Evolutionary conservation across 2,888 invertebrate genomes (phyloP).

Genomic region (Toxonevra muliebris): DNA sequence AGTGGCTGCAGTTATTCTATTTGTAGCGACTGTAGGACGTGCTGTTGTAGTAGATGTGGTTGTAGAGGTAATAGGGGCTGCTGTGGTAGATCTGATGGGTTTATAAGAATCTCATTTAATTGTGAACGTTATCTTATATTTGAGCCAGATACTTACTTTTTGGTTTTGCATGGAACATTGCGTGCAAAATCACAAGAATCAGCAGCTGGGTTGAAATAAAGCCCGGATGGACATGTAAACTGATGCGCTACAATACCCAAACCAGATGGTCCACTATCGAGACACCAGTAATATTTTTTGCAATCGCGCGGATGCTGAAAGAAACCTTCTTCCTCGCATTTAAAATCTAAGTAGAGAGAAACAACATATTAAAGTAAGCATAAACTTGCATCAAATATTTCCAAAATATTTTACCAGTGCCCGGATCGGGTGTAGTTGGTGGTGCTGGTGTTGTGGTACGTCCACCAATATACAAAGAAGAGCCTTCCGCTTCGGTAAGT

Average conservation of each 20-base stretch:
- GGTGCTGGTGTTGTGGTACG: slow-evolving; percentile 69
- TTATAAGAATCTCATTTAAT: not conserved
- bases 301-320: slow-evolving; percentile 91
- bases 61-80: slow-evolving; percentile 68
- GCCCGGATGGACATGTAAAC: slow-evolving; percentile 91
- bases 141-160: slow-evolving; percentile 50
- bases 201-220: slow-evolving; percentile 89
- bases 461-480: slow-evolving; percentile 57
- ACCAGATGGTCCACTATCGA: slow-evolving; percentile 88
- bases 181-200: slow-evolving; percentile 93
- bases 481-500: slow-evolving; percentile 54
- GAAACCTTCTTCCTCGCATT: slow-evolving; percentile 93
- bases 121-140: not conserved
- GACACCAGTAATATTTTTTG: slow-evolving; percentile 94
- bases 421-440: slow-evolving; percentile 90
- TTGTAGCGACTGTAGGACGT: slow-evolving; percentile 64
- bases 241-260: slow-evolving; percentile 91
- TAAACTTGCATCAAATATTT: not conserved
- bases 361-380: slow-evolving; percentile 1
- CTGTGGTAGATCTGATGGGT: slow-evolving; percentile 65
- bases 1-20: slow-evolving; percentile 64
- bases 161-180: slow-evolving; percentile 82
- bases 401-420: slow-evolving; percentile 70
- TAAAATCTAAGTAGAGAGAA: slow-evolving; percentile 73
- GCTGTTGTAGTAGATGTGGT: slow-evolving; percentile 62